These are phyloP conservation scores for Chloromyia formosa DNA, from an alignment of 2,888 invertebrate genomes.

Conservation along the genomic window DNA sequence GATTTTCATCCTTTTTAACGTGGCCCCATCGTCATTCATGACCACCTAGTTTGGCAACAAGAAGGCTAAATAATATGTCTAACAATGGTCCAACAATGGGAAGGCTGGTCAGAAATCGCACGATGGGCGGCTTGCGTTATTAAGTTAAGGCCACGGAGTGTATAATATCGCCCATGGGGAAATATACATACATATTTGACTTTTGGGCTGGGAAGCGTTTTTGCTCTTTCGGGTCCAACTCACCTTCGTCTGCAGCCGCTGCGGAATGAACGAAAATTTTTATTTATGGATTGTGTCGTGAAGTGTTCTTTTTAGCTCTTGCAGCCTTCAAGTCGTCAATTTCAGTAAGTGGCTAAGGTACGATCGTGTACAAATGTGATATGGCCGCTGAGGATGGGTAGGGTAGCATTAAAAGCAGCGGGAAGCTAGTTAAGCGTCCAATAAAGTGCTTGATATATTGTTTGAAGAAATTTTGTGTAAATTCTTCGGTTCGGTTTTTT, in stretches of 20 bases:
- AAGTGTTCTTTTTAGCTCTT: slow-evolving; percentile 8
- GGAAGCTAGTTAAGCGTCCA: slow-evolving; percentile 11
- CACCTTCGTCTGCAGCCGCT: neutral
- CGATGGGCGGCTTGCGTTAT: slow-evolving; percentile 43
- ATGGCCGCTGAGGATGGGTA: neutral
- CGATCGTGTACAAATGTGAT: neutral
- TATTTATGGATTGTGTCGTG: slow-evolving; percentile 10
- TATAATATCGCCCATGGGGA: slow-evolving; percentile 21
- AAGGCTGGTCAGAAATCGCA: slow-evolving; percentile 48
- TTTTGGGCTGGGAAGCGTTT: neutral
- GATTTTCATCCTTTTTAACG: slow-evolving; percentile 42
- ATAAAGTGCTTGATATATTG: slow-evolving; percentile 3
- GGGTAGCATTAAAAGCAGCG: slow-evolving; percentile 14
- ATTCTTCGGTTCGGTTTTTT: neutral
- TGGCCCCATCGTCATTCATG: slow-evolving; percentile 41
- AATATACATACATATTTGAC: no score
- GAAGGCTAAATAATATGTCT: slow-evolving; percentile 33
- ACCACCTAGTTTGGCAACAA: slow-evolving; percentile 44
- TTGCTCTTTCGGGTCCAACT: neutral
- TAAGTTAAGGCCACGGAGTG: slow-evolving; percentile 7
- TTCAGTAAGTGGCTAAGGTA: slow-evolving; percentile 7
- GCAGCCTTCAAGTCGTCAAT: slow-evolving; percentile 10
- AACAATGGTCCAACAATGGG: slow-evolving; percentile 32
- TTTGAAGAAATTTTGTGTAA: neutral
- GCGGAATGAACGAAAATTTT: neutral